Evolutionary conservation across 2,797 vertebrate genomes (phyloP), one percentile per base, ranked within the genome.

Genomic region (Meda fulgida): DNA sequence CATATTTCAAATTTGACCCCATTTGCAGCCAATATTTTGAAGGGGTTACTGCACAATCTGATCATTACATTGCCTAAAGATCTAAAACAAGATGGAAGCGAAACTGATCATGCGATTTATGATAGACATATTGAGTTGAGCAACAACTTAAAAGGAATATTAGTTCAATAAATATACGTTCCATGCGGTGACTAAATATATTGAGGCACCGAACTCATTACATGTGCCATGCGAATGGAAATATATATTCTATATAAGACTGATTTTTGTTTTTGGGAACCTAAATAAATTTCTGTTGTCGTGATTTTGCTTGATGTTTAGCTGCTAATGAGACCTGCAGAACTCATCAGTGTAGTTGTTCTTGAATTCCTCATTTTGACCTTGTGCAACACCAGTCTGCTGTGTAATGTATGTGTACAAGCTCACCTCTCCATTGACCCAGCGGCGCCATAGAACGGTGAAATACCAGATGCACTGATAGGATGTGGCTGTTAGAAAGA

Each of bases 301-400:
- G 13, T 43, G 40, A 11, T 43, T 88, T 82, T 85, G 75, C 60
- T 88, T 89, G 87, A 87, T 86, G 88, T 89, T 91, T 91, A 53
- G 63, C 73, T 83, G 51, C 67, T 87, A 86, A 89, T 89, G 48
- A 79, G 78, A 67, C 29, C 7, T 84, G 77, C 71, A 80, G 29
- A 78, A 80, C 13, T 34, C 40, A 40, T 82, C 38, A 83, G 55
- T 26, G 7, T 13, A 81, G 53, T 78, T 18, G 55, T 76, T 23
- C 21, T 36, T 81, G 72, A 83, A n/a, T 38, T 79, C 16, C 31
- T 77, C 18, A 34, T 53, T 83, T 66, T 75, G 48, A 69, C 48
- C 5, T 43, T 69, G 19, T 14, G 63, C n/a, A 53, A 48, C 2
- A 36, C 26, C 4, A 36, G 21, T 13, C n/a, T 80, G 13, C 29